Evolutionary conservation across 2,797 vertebrate species (phyloP).

Genomic region (Mallotus villosus): DNA sequence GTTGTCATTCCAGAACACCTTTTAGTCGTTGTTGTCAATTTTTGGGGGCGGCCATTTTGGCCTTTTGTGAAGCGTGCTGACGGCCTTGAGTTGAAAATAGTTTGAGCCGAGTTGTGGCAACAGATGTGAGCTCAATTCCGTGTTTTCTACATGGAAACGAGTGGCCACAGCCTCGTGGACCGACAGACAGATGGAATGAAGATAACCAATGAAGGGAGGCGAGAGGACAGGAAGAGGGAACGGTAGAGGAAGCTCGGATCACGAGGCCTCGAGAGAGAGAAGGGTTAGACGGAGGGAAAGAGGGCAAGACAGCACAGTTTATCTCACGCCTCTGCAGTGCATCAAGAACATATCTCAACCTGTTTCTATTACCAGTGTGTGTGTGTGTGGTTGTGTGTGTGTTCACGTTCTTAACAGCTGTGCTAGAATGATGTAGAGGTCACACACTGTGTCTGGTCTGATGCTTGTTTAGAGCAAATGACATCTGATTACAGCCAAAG

Average conservation of each 20-base stretch:
- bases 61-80: too few relatives aligned
- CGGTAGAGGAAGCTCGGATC: background rate
- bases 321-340: conserved; percentile 52
- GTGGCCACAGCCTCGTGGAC: too few relatives aligned
- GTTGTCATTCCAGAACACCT: too few relatives aligned
- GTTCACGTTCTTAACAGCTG: background rate
- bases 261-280: conserved; percentile 27
- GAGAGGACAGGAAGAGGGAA: too few relatives aligned
- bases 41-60: too few relatives aligned
- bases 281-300: conserved; percentile 33
- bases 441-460: conserved; percentile 19
- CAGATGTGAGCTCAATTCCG: too few relatives aligned
- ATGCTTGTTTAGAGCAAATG: conserved; percentile 51
- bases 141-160: too few relatives aligned
- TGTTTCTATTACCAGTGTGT: conserved; percentile 30
- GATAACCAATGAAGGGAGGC: too few relatives aligned
- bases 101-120: too few relatives aligned
- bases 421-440: conserved; percentile 12
- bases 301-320: conserved; percentile 35
- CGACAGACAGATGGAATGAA: too few relatives aligned
- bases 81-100: too few relatives aligned
- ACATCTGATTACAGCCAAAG: conserved; percentile 49
- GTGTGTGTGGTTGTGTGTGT: conserved; percentile 1
- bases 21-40: too few relatives aligned
- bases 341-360: conserved; percentile 44